Percentiles rank a stretch among this genome's conserved stretches.
These are phyloP conservation scores for Acronicta aceris DNA, from an alignment of 2,888 invertebrate species.

Conservation along the genomic window DNA sequence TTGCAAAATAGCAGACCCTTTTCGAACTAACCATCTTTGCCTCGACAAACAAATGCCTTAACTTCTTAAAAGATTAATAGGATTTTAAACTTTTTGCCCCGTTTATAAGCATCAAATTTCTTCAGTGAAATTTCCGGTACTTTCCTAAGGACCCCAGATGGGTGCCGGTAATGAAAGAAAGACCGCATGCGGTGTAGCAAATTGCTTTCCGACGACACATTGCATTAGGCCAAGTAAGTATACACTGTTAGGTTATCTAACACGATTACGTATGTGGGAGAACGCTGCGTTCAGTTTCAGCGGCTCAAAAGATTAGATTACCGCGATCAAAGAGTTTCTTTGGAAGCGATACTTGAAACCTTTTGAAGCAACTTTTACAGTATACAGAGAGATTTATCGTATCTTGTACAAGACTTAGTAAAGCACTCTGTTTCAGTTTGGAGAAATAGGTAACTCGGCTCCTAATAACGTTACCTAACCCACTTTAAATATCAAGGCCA, in stretches of 20 bases:
- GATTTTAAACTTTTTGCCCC: constrained; percentile 8
- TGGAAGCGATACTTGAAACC: not conserved
- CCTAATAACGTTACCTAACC: too few relatives aligned
- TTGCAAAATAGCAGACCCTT: constrained; percentile 67
- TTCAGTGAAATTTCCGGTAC: constrained; percentile 5
- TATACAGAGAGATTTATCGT: constrained; percentile 2
- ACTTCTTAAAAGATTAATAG: not conserved
- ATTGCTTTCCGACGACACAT: constrained; percentile 87
- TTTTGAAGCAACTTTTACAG: constrained; percentile 2
- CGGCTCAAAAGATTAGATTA: constrained; percentile 25
- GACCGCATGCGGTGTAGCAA: constrained; percentile 83
- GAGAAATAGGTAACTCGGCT: too few relatives aligned
- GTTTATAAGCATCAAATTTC: constrained; percentile 11
- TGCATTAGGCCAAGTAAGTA: constrained; percentile 75
- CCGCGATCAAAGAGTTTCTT: not conserved
- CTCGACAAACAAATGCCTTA: constrained; percentile 26
- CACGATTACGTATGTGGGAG: constrained; percentile 31
- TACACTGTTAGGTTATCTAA: constrained; percentile 51
- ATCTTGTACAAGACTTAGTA: constrained; percentile 1
- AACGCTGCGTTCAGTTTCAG: constrained; percentile 4
- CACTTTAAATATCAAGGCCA: too few relatives aligned
- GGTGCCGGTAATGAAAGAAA: constrained; percentile 78
- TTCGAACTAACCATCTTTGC: constrained; percentile 56
- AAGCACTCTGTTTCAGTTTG: not conserved
- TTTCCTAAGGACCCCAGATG: constrained; percentile 51